A percentile compares a stretch with the other conserved stretches of the same genome.
These are phyloP conservation scores for Colletes latitarsis DNA, from an alignment of 1,140 invertebrate species.

Conservation along the genomic window DNA sequence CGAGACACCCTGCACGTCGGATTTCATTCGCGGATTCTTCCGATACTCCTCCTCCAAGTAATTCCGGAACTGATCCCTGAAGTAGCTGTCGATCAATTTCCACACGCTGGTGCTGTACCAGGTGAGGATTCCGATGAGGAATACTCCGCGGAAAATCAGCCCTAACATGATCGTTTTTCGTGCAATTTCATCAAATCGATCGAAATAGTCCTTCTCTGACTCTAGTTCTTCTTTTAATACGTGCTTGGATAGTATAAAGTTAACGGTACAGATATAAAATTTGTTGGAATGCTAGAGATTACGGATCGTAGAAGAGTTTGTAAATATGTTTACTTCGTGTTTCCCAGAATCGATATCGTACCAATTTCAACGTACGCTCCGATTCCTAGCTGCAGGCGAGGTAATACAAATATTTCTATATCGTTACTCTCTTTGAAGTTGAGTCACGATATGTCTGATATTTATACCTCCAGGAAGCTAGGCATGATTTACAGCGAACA, in stretches of 20 bases:
- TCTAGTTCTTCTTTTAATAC: too few relatives aligned
- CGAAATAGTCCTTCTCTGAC: too few relatives aligned
- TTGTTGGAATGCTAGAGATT: not conserved
- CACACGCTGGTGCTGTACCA: conserved; percentile 82
- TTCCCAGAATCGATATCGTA: not conserved
- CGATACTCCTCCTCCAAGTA: conserved; percentile 78
- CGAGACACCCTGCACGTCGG: conserved; percentile 6
- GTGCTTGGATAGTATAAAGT: too few relatives aligned
- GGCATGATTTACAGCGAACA: not conserved
- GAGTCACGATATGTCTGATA: not conserved
- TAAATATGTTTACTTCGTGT: not conserved
- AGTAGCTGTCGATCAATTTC: conserved; percentile 82
- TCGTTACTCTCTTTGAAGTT: not conserved
- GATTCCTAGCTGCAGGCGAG: not conserved
- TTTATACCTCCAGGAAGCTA: not conserved
- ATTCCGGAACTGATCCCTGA: conserved; percentile 80
- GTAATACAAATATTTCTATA: not conserved
- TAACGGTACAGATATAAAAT: not conserved
- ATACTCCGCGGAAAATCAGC: conserved; percentile 74
- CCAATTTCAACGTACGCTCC: not conserved
- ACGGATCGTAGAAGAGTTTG: not conserved
- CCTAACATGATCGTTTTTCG: conserved; percentile 69
- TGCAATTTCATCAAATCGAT: too few relatives aligned
- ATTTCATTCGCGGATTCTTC: conserved; percentile 74
- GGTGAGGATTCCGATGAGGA: conserved; percentile 78